A percentile compares a stretch with the other conserved stretches of the same genome.
Conservation (phyloP, 2,888 invertebrate genomes). For the Artemia sinica region DNA sequence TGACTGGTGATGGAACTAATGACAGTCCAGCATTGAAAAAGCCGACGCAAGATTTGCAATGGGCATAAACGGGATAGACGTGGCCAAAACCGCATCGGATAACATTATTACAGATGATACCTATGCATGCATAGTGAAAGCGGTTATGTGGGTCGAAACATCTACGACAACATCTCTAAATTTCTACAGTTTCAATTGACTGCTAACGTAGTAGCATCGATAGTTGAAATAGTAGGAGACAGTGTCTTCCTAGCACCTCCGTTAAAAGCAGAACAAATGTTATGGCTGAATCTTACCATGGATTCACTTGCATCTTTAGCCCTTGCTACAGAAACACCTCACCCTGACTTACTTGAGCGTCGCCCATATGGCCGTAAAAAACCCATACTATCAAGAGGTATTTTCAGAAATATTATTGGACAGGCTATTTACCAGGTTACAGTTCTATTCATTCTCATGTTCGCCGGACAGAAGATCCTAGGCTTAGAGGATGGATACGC, state of each 20-base stretch:
- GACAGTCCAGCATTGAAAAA: conserved; percentile 41
- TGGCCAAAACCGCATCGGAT: conserved; percentile 45
- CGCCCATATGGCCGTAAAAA: conserved; percentile 39
- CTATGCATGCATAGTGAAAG: conserved; percentile 42
- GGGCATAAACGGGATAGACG: conserved; percentile 47
- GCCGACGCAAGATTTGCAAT: conserved; percentile 44
- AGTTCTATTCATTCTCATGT: conserved; percentile 39
- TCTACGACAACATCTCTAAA: conserved; percentile 44
- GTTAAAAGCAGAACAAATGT: conserved; percentile 39
- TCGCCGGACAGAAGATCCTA: conserved; percentile 38
- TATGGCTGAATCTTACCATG: conserved; percentile 45
- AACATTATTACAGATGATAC: conserved; percentile 44
- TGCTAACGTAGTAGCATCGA: conserved; percentile 42
- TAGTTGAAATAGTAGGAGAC: conserved; percentile 40
- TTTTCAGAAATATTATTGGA: conserved; percentile 42
- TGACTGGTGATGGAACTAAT: conserved; percentile 44
- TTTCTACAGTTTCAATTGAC: conserved; percentile 45
- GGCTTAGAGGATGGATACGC: conserved; percentile 39
- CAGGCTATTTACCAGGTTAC: conserved; percentile 40
- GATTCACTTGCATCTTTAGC: conserved; percentile 42
- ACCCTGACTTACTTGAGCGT: conserved; percentile 36
- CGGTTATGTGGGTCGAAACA: conserved; percentile 45
- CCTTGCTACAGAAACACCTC: conserved; percentile 41
- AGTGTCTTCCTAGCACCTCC: conserved; percentile 29
- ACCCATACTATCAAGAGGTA: conserved; percentile 38